Percentiles rank a stretch among this genome's conserved stretches.
Conservation (phyloP, 2,888 invertebrate species). For the Endomychus coccineus region DNA sequence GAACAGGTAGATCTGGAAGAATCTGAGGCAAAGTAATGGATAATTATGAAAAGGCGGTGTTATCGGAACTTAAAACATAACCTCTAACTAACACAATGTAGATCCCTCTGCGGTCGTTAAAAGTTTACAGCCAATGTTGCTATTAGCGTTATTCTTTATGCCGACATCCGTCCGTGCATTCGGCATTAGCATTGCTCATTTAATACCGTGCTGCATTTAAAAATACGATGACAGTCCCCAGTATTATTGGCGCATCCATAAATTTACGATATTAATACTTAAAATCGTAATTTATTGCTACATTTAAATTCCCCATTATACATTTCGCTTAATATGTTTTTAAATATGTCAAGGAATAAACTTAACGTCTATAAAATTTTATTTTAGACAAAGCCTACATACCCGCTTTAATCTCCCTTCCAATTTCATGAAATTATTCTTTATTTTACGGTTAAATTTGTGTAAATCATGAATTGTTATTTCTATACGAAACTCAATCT, state of each 20-base stretch:
- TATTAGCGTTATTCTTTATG: constrained; percentile 36
- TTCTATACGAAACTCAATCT: too few relatives aligned
- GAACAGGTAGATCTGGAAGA: too few relatives aligned
- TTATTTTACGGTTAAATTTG: constrained; percentile 1
- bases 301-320: constrained; percentile 35
- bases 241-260: constrained; percentile 37
- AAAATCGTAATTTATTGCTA: constrained; percentile 37
- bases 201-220: constrained; percentile 33
- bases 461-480: too few relatives aligned
- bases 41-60: too few relatives aligned
- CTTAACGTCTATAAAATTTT: constrained; percentile 16
- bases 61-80: constrained; percentile 19
- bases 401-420: neutral
- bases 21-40: too few relatives aligned
- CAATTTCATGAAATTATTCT: neutral
- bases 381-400: constrained; percentile 9
- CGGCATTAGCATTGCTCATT: constrained; percentile 37
- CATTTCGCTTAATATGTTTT: constrained; percentile 23
- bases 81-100: constrained; percentile 22
- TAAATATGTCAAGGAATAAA: constrained; percentile 19
- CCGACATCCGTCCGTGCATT: constrained; percentile 32
- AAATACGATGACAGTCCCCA: constrained; percentile 36
- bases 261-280: constrained; percentile 36
- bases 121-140: constrained; percentile 36
- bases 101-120: constrained; percentile 31